Conservation (phyloP, 2,797 vertebrate species). For the Chloroceryle inda region DNA sequence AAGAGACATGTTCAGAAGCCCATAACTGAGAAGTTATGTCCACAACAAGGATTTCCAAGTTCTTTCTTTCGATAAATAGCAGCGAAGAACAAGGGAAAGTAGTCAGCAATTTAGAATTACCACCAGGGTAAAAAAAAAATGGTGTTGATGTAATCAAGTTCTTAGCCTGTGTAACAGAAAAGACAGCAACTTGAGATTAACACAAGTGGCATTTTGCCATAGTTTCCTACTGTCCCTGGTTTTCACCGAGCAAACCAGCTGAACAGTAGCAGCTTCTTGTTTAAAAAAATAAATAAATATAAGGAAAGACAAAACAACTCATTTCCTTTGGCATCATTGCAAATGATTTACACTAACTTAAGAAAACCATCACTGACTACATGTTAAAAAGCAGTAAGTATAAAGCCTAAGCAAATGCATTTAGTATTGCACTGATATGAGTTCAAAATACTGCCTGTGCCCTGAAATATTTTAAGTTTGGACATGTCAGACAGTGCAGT, state of each 20-base stretch:
- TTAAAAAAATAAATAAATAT: conserved; percentile 81
- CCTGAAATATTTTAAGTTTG: not conserved
- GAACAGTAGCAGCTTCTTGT: conserved; percentile 67
- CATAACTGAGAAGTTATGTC: not conserved
- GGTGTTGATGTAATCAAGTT: conserved; percentile 43
- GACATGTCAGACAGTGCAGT: not conserved
- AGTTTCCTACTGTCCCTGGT: conserved; percentile 59
- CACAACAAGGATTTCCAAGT: conserved; percentile 39
- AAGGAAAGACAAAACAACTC: conserved; percentile 51
- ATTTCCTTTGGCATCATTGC: conserved; percentile 84
- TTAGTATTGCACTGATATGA: conserved; percentile 73
- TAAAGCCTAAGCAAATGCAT: conserved; percentile 62
- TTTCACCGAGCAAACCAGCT: conserved; percentile 49
- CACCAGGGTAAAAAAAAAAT: conserved; percentile 72
- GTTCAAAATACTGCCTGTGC: conserved; percentile 17
- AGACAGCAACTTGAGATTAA: conserved; percentile 67
- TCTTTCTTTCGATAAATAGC: conserved; percentile 64
- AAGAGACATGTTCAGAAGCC: conserved; percentile 14
- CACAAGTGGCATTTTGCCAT: conserved; percentile 42
- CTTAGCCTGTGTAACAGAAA: conserved; percentile 65
- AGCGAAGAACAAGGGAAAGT: conserved; percentile 68
- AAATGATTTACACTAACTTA: conserved; percentile 74
- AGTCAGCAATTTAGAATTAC: conserved; percentile 64
- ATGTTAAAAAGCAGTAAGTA: conserved; percentile 61
- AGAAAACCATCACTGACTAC: conserved; percentile 54